Evolutionary conservation across 2,888 invertebrate genomes (phyloP), one percentile per base, ranked within the genome.

Genomic region (Noctua fimbriata): DNA sequence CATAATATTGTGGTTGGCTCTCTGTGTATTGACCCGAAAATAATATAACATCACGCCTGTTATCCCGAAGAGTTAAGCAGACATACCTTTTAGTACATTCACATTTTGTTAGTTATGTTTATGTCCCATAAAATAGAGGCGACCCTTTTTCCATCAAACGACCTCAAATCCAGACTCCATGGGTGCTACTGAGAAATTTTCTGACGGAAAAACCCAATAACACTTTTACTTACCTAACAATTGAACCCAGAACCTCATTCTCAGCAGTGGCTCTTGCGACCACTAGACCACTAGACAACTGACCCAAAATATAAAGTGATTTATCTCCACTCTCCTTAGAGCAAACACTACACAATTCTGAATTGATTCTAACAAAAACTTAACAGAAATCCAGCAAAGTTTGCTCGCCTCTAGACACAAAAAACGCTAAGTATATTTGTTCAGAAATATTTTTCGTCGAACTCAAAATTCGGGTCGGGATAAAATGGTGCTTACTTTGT

Each of bases 331-430:
- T 74, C 65, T 36, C 28, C 49, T 28, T 44, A 44, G 2, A 77
- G 71, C 36, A 72, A 74, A 72, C 28, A 76, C 63, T 71, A 36
- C 21, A 70, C 47, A 60, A 36, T 70, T 36, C 73, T 41, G 5
- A 72, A 84, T 32, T 47, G 75, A 75, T 82, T 78, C 67, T 65
- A 55, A 73, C 44, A 76, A 76, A 78, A 76, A 76, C 28, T 71
- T 41, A 0, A 55, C 36, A 28, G 21, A 72, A 83, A 75, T 73
- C 77, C 47, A 41, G 60, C 41, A 24, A 65, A 67, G 69, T 76
- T 82, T 82, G 24, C 44, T 24, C 60, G 63, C 12, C 24, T 73
- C 32, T 60, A 67, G 24, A 49, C 60, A 55, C 21, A 58, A 81
- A 80, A 74, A 75, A 60, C 41, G 16, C 66, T 52, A 63, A 80